Conservation (phyloP, 2,113 vertebrate species). For the Haplochromis vanheusdeni region DNA sequence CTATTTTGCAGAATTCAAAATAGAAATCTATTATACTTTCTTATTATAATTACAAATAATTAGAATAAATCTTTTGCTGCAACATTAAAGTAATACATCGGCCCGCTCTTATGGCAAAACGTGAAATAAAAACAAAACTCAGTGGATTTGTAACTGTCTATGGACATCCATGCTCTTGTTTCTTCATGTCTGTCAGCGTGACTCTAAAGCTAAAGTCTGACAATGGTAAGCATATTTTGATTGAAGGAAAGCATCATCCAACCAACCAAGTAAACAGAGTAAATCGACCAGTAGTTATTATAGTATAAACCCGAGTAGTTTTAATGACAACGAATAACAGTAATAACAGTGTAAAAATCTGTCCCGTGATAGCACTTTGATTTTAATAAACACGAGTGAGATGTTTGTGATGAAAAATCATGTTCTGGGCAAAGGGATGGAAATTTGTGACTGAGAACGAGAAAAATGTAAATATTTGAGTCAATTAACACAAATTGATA, state of each 20-base stretch:
- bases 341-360: not conserved
- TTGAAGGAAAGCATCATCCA: not conserved
- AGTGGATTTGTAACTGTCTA: not conserved
- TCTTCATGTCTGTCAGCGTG: not conserved
- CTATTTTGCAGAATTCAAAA: not conserved
- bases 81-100: not conserved
- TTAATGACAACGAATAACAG: not conserved
- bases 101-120: not conserved
- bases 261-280: not conserved
- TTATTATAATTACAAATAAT: not conserved
- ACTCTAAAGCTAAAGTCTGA: not conserved
- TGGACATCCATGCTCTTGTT: not conserved
- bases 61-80: not conserved
- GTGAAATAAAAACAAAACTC: not conserved
- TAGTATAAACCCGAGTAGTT: not conserved
- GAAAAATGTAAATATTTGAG: not conserved
- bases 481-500: not conserved
- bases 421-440: not conserved
- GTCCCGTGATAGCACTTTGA: not conserved
- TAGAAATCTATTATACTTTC: not conserved
- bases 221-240: not conserved
- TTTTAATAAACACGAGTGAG: not conserved
- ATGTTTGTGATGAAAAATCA: not conserved
- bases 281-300: not conserved
- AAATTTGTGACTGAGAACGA: not conserved